Evolutionary conservation across 2,888 invertebrate genomes (phyloP).

Genomic region (Epistrophella euchroma): DNA sequence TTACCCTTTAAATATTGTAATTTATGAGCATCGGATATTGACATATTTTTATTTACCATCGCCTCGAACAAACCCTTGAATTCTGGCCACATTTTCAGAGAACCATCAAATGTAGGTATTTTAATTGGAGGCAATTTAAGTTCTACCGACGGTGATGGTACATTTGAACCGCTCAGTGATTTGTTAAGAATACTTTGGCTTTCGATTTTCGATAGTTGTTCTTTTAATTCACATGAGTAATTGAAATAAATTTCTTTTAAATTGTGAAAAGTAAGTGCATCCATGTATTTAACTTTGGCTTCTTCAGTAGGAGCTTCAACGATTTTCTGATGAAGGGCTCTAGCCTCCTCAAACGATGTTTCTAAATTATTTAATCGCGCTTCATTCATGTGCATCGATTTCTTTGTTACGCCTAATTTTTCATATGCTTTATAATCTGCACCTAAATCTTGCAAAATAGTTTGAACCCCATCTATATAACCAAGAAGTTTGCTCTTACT

Average conservation of each 20-base stretch:
- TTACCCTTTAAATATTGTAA: slow-evolving; percentile 21
- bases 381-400: slow-evolving; percentile 20
- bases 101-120: slow-evolving; percentile 33
- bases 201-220: not conserved
- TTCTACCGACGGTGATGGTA: not conserved
- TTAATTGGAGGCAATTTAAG: slow-evolving; percentile 38
- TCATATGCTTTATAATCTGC: not conserved
- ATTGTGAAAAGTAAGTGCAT: slow-evolving; percentile 6
- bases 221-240: slow-evolving; percentile 6
- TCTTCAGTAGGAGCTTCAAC: slow-evolving; percentile 25
- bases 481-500: not conserved
- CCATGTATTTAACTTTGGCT: slow-evolving; percentile 6
- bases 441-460: not conserved
- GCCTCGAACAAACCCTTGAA: not conserved
- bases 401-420: not conserved
- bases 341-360: slow-evolving; percentile 18
- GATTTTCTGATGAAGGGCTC: slow-evolving; percentile 22
- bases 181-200: not conserved
- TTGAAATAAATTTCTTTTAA: not conserved
- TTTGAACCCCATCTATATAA: not conserved
- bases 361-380: slow-evolving; percentile 14
- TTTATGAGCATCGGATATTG: slow-evolving; percentile 37
- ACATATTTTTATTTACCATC: slow-evolving; percentile 26
- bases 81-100: slow-evolving; percentile 34
- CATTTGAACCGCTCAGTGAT: not conserved